Percentiles rank a stretch among this genome's conserved stretches.
phyloP scores from a whole-genome alignment of 2,888 invertebrate genomes.

The Meliscaeva auricollis region DNA sequence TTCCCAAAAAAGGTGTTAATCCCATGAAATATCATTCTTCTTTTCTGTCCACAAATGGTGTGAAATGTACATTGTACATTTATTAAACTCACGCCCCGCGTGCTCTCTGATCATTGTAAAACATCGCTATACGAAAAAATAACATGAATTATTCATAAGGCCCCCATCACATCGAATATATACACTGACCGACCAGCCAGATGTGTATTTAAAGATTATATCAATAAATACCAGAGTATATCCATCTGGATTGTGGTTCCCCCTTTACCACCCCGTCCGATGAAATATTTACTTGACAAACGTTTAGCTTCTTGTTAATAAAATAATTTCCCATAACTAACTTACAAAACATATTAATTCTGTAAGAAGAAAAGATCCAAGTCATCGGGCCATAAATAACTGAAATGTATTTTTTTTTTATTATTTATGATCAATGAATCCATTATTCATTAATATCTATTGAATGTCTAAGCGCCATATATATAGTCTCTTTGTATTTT shows the following conservation, averaged over 20 bases:
- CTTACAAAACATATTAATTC: not conserved
- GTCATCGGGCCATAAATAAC: constrained; percentile 33
- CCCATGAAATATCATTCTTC: constrained; percentile 31
- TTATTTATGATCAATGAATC: constrained; percentile 35
- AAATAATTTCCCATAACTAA: constrained; percentile 23
- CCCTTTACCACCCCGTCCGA: not conserved
- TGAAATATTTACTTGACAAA: constrained; percentile 64
- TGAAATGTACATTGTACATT: constrained; percentile 41
- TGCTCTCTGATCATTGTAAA: not conserved
- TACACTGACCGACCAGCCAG: constrained; percentile 21
- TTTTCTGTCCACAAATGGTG: constrained; percentile 39
- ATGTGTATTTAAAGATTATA: constrained; percentile 53
- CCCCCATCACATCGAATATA: constrained; percentile 31
- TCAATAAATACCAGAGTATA: constrained; percentile 52
- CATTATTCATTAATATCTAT: constrained; percentile 33
- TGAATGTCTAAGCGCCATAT: constrained; percentile 34
- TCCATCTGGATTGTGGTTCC: constrained; percentile 45
- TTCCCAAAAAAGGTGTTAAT: constrained; percentile 35
- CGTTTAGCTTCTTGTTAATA: constrained; percentile 58
- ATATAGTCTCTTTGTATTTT: not conserved
- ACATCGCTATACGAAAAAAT: not conserved
- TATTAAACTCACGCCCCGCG: constrained; percentile 33
- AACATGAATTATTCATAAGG: constrained; percentile 34
- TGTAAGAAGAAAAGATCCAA: constrained; percentile 20
- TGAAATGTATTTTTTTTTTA: constrained; percentile 54